Evolutionary conservation across 2,113 vertebrate genomes (phyloP).

Genomic region (Variabilichromis moorii): DNA sequence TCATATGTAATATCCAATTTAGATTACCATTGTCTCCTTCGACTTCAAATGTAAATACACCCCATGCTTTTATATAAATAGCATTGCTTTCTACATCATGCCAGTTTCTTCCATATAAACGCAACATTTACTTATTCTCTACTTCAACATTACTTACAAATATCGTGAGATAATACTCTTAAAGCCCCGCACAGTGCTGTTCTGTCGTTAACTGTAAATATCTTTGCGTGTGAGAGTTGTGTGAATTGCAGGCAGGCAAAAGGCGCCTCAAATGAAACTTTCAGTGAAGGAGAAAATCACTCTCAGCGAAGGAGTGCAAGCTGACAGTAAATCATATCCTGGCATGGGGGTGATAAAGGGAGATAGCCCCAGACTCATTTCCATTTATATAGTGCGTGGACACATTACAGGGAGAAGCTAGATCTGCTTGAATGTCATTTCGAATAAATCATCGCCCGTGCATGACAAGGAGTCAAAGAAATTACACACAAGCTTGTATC

Average conservation of each 20-base stretch:
- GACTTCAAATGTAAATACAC: neutral
- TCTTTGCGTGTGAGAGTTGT: slow-evolving; percentile 1
- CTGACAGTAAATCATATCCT: slow-evolving; percentile 52
- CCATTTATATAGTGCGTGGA: slow-evolving; percentile 62
- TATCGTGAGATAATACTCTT: neutral
- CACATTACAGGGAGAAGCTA: slow-evolving; percentile 48
- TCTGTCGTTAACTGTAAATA: neutral
- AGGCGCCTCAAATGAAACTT: slow-evolving; percentile 4
- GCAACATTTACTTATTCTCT: neutral
- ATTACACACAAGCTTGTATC: slow-evolving; percentile 29
- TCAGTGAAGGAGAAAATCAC: slow-evolving; percentile 27
- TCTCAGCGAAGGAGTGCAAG: slow-evolving; percentile 6
- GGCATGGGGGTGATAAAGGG: slow-evolving; percentile 38
- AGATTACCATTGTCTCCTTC: neutral
- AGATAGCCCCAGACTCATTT: slow-evolving; percentile 59
- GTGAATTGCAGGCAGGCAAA: slow-evolving; percentile 12
- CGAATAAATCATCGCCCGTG: slow-evolving; percentile 46
- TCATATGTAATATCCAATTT: neutral
- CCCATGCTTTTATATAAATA: neutral
- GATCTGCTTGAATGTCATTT: slow-evolving; percentile 51
- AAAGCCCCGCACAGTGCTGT: neutral
- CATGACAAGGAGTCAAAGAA: slow-evolving; percentile 26
- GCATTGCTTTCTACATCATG: neutral
- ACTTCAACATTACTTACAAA: neutral
- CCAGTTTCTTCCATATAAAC: neutral